These are phyloP conservation scores for Heterocephalus glaber DNA, from an alignment of 2,113 vertebrate species.

Conservation along the genomic window DNA sequence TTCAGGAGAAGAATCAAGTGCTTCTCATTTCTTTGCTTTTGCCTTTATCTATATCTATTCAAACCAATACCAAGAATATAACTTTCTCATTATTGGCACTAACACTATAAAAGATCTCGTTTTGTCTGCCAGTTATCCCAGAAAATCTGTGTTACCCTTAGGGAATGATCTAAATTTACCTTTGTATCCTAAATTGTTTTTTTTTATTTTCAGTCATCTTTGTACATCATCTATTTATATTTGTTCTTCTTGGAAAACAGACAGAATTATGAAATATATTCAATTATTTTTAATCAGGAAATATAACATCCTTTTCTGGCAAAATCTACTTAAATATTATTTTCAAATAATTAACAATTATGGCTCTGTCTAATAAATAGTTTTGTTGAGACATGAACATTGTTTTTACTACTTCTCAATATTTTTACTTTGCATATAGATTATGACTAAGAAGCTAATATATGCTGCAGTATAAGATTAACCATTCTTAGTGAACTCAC, in stretches of 20 bases:
- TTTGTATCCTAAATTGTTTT: not conserved
- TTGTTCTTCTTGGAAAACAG: not conserved
- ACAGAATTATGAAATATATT: not conserved
- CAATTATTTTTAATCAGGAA: not conserved
- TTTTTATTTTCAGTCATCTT: not conserved
- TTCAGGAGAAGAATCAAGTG: not conserved
- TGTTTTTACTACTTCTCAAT: not conserved
- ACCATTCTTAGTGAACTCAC: not conserved
- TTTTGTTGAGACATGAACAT: not conserved
- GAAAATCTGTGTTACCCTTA: slow-evolving; percentile 27
- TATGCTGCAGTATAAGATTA: not conserved
- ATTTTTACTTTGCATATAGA: not conserved
- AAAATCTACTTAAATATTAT: not conserved
- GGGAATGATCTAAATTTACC: slow-evolving; percentile 52
- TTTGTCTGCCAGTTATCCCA: slow-evolving; percentile 32
- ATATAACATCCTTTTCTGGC: not conserved
- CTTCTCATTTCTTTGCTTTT: not conserved
- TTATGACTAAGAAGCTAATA: not conserved
- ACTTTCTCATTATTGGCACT: not conserved
- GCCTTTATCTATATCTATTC: not conserved
- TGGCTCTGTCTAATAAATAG: not conserved
- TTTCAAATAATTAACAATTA: not conserved
- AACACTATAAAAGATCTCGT: not conserved
- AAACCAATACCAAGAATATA: not conserved
- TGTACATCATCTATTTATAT: not conserved